Percentiles rank a stretch among this genome's conserved stretches.
These are phyloP conservation scores for Muraenolepis orangiensis DNA, from an alignment of 2,797 vertebrate genomes.

Conservation along the genomic window DNA sequence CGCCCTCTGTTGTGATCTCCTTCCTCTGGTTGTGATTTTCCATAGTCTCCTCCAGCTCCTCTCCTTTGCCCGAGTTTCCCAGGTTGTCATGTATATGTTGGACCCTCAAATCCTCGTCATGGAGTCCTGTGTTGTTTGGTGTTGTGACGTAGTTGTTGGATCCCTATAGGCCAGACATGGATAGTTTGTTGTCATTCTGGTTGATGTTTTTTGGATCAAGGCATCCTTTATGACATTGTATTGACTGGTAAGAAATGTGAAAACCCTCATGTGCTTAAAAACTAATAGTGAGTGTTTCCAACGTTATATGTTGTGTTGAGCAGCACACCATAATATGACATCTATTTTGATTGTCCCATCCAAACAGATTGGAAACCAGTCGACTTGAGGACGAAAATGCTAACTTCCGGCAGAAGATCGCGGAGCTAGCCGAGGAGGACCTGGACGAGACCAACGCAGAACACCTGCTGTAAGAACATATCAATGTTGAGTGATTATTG, in stretches of 20 bases:
- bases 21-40: neutral
- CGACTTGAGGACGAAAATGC: slow-evolving; percentile 83
- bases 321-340: neutral
- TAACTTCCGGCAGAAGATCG: slow-evolving; percentile 75
- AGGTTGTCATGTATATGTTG: neutral
- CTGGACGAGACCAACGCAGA: slow-evolving; percentile 76
- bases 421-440: slow-evolving; percentile 79
- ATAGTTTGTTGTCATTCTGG: slow-evolving; percentile 2
- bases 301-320: neutral
- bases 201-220: neutral
- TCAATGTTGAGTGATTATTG: neutral
- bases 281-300: neutral
- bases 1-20: slow-evolving; percentile 16
- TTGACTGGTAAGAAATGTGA: neutral
- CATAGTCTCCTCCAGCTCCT: neutral
- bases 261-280: neutral
- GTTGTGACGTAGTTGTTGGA: slow-evolving; percentile 18
- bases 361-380: slow-evolving; percentile 77
- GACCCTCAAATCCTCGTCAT: neutral
- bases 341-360: neutral
- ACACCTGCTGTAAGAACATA: slow-evolving; percentile 82
- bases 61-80: neutral
- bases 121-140: neutral
- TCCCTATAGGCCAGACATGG: slow-evolving; percentile 25
- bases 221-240: neutral